Conservation (phyloP, 2,888 invertebrate species). For the Pandemis heparana region DNA sequence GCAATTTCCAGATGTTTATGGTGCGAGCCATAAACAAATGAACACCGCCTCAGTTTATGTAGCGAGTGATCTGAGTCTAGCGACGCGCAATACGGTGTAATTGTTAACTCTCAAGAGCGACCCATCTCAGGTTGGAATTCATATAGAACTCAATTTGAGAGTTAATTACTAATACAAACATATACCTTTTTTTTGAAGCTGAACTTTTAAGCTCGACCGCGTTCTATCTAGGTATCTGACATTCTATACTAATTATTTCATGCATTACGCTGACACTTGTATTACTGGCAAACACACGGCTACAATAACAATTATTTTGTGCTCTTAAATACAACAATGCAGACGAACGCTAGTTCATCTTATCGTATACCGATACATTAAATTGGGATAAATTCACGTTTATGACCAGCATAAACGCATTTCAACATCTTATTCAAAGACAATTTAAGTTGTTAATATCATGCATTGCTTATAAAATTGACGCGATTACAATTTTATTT, state of each 20-base stretch:
- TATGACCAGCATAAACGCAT: constrained; percentile 40
- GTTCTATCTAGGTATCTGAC: constrained; percentile 41
- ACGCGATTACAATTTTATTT: background rate
- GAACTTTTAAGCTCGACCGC: constrained; percentile 36
- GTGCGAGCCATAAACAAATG: background rate
- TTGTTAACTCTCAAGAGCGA: background rate
- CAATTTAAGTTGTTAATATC: background rate
- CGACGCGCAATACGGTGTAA: background rate
- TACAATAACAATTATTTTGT: constrained; percentile 18
- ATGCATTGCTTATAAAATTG: constrained; percentile 33
- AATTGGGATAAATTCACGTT: constrained; percentile 25
- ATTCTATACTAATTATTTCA: constrained; percentile 21
- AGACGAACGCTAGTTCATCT: background rate
- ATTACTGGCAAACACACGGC: background rate
- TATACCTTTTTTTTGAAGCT: constrained; percentile 19
- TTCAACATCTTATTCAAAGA: constrained; percentile 6
- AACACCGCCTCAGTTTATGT: background rate
- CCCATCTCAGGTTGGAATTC: background rate
- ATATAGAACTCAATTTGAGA: background rate
- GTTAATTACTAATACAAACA: background rate
- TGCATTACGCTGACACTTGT: constrained; percentile 4
- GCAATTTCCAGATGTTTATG: background rate
- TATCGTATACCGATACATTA: constrained; percentile 6
- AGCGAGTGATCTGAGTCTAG: constrained; percentile 21
- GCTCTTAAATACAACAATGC: constrained; percentile 14